phyloP scores from a whole-genome alignment of 1,140 invertebrate genomes.

The Cephus cinctus region DNA sequence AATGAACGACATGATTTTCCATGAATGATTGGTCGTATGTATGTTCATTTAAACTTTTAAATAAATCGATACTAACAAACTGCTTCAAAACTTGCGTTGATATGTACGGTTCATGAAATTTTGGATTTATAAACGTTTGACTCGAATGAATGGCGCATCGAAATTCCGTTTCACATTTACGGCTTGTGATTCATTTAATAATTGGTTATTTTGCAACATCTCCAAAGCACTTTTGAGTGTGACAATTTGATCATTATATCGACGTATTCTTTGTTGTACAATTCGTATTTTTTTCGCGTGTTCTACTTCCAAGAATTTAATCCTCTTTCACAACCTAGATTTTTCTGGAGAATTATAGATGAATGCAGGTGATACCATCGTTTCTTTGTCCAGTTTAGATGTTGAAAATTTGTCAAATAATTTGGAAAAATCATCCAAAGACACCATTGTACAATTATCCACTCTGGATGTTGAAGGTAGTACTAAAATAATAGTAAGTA shows the following conservation, averaged over 20 bases:
- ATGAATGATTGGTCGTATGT: background rate
- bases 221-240: too few relatives aligned
- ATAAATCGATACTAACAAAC: background rate
- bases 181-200: too few relatives aligned
- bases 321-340: background rate
- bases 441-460: too few relatives aligned
- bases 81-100: background rate
- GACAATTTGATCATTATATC: background rate
- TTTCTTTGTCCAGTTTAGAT: background rate
- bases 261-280: background rate
- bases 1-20: background rate
- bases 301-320: background rate
- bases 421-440: slow-evolving; percentile 3
- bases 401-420: too few relatives aligned
- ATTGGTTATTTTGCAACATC: too few relatives aligned
- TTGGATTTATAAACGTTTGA: background rate
- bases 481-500: too few relatives aligned
- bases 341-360: slow-evolving; percentile 7
- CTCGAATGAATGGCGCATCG: background rate
- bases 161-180: background rate
- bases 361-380: slow-evolving; percentile 1
- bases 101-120: background rate
- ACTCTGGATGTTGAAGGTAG: too few relatives aligned
- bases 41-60: too few relatives aligned
- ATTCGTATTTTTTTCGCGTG: background rate